These are phyloP conservation scores for Thecophora atra DNA, from an alignment of 2,888 invertebrate species.

Conservation along the genomic window DNA sequence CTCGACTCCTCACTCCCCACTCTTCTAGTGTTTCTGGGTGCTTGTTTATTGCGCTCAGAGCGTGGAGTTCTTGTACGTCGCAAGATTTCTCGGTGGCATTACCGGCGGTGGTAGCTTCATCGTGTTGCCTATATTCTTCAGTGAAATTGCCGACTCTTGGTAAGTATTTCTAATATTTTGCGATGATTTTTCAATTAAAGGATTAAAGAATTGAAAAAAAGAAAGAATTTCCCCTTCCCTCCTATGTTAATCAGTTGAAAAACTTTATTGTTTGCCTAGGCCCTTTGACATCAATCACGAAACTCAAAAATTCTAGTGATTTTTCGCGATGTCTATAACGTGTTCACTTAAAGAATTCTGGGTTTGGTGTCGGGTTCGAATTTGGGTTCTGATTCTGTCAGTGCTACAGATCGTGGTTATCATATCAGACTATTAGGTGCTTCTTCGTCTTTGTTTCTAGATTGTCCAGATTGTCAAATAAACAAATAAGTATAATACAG, in stretches of 20 bases:
- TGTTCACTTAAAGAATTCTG: too few species aligned
- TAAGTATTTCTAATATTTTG: conserved; percentile 43
- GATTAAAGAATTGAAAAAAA: too few species aligned
- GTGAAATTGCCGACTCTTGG: conserved; percentile 61
- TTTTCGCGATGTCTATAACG: too few species aligned
- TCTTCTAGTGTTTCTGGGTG: conserved; percentile 56
- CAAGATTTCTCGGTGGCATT: conserved; percentile 57
- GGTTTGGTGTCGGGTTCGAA: too few species aligned
- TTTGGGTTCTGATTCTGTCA: too few species aligned
- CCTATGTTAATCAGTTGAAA: too few species aligned
- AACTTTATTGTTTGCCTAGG: too few species aligned
- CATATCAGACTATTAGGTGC: too few species aligned
- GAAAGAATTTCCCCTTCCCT: too few species aligned
- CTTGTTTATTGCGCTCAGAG: conserved; percentile 54
- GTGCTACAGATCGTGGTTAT: too few species aligned
- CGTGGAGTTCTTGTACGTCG: conserved; percentile 56
- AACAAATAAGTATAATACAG: neutral
- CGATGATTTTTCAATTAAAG: neutral
- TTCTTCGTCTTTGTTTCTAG: neutral
- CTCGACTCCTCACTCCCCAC: neutral
- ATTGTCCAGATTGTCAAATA: neutral
- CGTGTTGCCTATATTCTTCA: conserved; percentile 58
- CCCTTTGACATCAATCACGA: too few species aligned
- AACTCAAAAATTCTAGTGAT: too few species aligned
- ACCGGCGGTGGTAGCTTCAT: conserved; percentile 60